Base-by-base conservation (phyloP, 2,113 vertebrate species). In the Phainopepla nitens region DNA sequence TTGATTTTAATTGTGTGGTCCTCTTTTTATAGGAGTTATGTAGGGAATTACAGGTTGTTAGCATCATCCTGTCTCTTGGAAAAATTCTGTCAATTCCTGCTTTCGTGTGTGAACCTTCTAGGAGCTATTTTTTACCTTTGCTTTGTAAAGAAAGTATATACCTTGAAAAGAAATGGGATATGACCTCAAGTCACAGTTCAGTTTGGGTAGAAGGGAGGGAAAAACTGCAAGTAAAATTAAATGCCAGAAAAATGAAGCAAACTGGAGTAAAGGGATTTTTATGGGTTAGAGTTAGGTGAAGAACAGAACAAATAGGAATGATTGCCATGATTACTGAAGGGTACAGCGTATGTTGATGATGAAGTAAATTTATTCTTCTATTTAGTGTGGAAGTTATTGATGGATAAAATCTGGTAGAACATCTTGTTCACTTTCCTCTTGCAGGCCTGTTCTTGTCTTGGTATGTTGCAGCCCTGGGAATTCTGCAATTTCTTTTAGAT, bases 31-130 rank as follows among this genome's bases (percentile, higher is more conserved):
- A 91, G 71, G 56, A 89, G 36, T 25, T 20, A 84, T 87, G 41
- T 91, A 71, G 83, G 91, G 89, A 94, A 95, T 93, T 95, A 94
- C 92, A 92, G 90, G 82, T 93, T 79, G 49, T 93, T 93, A 90
- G 64, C 44, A 87, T 95, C 86, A 89, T 90, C 79, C 79, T 64
- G 58, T 75, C 68, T 80, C 51, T 89, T 87, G 36, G 68, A 90
- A 89, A 72, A 89, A 89, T 33, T 29, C 39, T 73, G 68, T 83
- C 65, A 82, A 64, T 94, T 95, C 39, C 71, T 8, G 11, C 76
- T 82, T 92, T 87, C 8, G 1, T 25, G 33, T 71, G 72, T 58
- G 51, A 95, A 58, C 35, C 41, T 89, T 83, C 51, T 60, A 70
- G 91, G 76, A 92, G 86, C 93, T 93, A 70, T 83, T 89, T 92